Conservation (phyloP, 2,888 invertebrate species). For the Caenorhabditis sp. region DNA sequence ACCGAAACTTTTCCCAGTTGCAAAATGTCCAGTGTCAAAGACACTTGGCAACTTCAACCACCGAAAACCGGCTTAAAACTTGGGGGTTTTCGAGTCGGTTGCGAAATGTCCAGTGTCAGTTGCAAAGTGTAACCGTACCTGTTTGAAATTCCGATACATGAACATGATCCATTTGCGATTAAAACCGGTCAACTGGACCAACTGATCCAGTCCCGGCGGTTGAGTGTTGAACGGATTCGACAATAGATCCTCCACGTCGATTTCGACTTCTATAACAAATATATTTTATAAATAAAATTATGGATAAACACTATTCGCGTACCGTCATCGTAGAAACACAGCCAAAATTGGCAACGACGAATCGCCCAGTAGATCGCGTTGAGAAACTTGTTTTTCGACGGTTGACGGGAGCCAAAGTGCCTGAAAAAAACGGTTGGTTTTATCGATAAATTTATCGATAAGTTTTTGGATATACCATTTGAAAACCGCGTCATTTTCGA, state of each 20-base stretch:
- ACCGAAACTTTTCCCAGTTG: too few relatives aligned
- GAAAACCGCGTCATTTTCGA: background rate
- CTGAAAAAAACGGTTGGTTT: constrained; percentile 48
- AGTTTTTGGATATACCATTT: too few relatives aligned
- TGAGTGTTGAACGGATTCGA: constrained; percentile 75
- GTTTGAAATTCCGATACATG: constrained; percentile 76
- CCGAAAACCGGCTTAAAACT: too few relatives aligned
- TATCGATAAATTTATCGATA: too few relatives aligned
- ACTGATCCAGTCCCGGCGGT: constrained; percentile 71
- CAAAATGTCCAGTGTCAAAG: too few relatives aligned
- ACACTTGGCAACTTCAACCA: too few relatives aligned
- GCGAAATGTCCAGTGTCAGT: too few relatives aligned
- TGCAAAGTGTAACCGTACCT: constrained; percentile 53
- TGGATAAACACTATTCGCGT: constrained; percentile 6
- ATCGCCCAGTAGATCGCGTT: constrained; percentile 70
- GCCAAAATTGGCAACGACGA: constrained; percentile 71
- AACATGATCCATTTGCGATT: constrained; percentile 75
- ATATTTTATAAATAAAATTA: too few relatives aligned
- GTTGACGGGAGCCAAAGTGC: constrained; percentile 67
- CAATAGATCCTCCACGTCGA: constrained; percentile 71
- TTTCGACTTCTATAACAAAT: constrained; percentile 76
- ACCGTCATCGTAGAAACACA: constrained; percentile 75
- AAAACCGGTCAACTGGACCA: constrained; percentile 70
- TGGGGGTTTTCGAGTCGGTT: too few relatives aligned
- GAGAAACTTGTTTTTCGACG: constrained; percentile 65